These are phyloP conservation scores for Rhagophthalmus giganteus DNA, from an alignment of 2,888 invertebrate species.

Conservation along the genomic window DNA sequence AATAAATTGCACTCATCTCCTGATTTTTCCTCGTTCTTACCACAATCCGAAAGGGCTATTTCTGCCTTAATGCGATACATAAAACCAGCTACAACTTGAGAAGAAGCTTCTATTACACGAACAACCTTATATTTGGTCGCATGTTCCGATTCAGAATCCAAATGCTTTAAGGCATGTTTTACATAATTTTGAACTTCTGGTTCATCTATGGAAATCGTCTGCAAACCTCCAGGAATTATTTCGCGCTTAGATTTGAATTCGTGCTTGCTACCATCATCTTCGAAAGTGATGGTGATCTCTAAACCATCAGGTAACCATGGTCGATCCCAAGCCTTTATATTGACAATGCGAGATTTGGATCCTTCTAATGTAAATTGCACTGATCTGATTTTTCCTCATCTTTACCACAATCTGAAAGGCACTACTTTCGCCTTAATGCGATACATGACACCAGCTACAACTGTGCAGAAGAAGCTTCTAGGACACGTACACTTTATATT, in stretches of 20 bases:
- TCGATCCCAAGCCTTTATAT: constrained; percentile 60
- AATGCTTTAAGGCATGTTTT: constrained; percentile 34
- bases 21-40: constrained; percentile 45
- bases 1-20: constrained; percentile 38
- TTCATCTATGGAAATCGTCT: constrained; percentile 33
- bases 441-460: no score
- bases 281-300: constrained; percentile 53
- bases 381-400: constrained; percentile 38
- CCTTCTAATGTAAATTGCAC: constrained; percentile 40
- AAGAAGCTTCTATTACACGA: constrained; percentile 49
- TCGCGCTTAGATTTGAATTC: constrained; percentile 37
- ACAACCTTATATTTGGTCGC: constrained; percentile 44
- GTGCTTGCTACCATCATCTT: constrained; percentile 26
- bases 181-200: constrained; percentile 37
- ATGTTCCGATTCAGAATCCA: constrained; percentile 42
- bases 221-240: constrained; percentile 32
- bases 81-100: constrained; percentile 61
- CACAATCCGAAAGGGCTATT: constrained; percentile 62
- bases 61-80: constrained; percentile 62
- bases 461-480: no score
- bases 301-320: constrained; percentile 59
- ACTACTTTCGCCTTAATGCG: no score
- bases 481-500: no score
- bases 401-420: no score
- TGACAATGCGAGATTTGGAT: constrained; percentile 52